Conservation (phyloP, 1,140 invertebrate species). For the Drosophila sucinea region DNA sequence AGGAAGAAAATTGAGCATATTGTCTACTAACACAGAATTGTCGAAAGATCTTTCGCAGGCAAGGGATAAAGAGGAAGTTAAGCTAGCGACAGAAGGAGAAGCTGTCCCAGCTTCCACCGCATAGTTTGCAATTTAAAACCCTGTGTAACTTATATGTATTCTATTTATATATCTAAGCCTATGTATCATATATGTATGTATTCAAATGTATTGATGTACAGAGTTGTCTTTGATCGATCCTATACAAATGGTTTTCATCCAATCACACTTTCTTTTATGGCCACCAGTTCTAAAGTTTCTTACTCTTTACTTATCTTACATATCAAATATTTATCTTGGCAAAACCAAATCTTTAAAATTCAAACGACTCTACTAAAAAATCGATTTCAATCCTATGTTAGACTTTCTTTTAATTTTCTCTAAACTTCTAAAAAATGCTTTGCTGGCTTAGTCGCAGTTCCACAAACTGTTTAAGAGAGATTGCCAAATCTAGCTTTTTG, state of each 20-base stretch:
- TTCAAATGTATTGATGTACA: slow-evolving; percentile 11
- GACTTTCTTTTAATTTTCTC: no score
- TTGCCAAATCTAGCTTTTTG: no score
- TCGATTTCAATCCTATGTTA: no score
- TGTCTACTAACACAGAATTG: slow-evolving; percentile 45
- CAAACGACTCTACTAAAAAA: no score
- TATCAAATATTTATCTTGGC: no score
- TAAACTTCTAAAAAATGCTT: no score
- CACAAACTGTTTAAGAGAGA: no score
- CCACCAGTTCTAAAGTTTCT: no score
- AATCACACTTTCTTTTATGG: not conserved
- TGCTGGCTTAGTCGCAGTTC: no score
- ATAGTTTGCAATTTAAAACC: slow-evolving; percentile 45
- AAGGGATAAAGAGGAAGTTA: slow-evolving; percentile 17
- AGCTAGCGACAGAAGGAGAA: not conserved
- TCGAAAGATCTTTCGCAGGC: slow-evolving; percentile 30
- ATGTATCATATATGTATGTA: slow-evolving; percentile 45
- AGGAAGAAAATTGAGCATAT: slow-evolving; percentile 56
- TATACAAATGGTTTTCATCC: not conserved
- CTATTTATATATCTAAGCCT: slow-evolving; percentile 50
- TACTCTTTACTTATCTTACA: no score
- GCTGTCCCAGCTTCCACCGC: slow-evolving; percentile 15
- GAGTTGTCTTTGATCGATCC: slow-evolving; percentile 6
- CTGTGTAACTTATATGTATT: slow-evolving; percentile 46
- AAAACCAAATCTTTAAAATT: no score